Evolutionary conservation across 2,113 vertebrate species (phyloP), one percentile per base, ranked within the genome.

Genomic region (Notiomystis cincta): DNA sequence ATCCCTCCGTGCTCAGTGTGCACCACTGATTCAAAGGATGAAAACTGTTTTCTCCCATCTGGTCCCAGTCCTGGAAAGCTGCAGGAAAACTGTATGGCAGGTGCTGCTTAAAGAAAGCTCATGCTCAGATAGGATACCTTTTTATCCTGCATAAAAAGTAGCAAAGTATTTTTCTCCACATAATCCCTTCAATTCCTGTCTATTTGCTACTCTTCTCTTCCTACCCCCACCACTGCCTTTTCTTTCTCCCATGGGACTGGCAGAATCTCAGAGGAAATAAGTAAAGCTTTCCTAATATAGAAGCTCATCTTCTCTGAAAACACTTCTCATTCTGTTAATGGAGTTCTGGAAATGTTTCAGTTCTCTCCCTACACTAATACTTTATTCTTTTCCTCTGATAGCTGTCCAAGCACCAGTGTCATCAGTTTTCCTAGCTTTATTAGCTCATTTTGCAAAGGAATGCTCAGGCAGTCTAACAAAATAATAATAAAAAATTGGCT

Each of bases 211-310:
- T 87, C 54, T 78, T 89, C 82, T 75, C 60, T 77, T 93, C 44
- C 77, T 87, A 57, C 81, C 90, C 90, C 54, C 69, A 42, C 35
- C 77, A 58, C 71, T 89, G 86, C 81, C 89, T 96, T 95, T 94
- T 94, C 94, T 93, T 93, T 92, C 80, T 93, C 96, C 82, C 88
- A 35, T 90, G 93, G 93, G 93, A 93, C 91, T 93, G 90, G 94
- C 77, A 91, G 94, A 87, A 92, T 95, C 96, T 97, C 97, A 86
- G 91, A 94, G 92, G 96, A 96, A 97, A 97, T 97, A 97, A 96
- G 90, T 89, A 96, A 97, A 96, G 96, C 96, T 94, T 96, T 97
- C 96, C 96, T 97, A 94, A 96, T 96, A 97, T 95, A 96, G 96
- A 96, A 97, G 86, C 94, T 95, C 94, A 93, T 95, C 91, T 96